Conservation (phyloP, 2,888 invertebrate species). For the Cheilosia soror region DNA sequence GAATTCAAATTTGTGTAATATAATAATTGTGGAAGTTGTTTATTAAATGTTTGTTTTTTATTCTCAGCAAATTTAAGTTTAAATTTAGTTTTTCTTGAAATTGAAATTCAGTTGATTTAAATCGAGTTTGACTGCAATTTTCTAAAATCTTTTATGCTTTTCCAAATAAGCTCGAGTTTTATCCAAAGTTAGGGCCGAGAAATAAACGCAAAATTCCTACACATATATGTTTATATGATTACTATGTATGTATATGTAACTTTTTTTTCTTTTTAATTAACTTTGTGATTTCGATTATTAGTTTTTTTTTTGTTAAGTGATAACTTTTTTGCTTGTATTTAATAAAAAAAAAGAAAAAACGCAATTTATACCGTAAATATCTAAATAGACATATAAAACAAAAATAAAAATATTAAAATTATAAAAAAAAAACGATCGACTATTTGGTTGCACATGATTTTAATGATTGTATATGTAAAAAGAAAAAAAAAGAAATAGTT, state of each 20-base stretch:
- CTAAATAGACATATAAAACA: background rate
- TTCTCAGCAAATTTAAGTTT: constrained; percentile 22
- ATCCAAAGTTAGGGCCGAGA: constrained; percentile 39
- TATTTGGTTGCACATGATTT: constrained; percentile 60
- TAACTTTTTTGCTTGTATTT: constrained; percentile 23
- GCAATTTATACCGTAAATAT: constrained; percentile 1
- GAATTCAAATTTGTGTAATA: constrained; percentile 47
- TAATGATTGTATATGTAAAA: constrained; percentile 32
- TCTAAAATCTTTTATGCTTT: too few relatives aligned
- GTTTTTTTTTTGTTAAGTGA: constrained; percentile 25
- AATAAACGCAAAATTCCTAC: constrained; percentile 64
- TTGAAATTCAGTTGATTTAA: too few relatives aligned
- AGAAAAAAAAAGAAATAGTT: constrained; percentile 40
- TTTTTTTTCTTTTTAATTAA: constrained; percentile 24
- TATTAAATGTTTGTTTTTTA: constrained; percentile 35
- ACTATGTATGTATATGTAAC: constrained; percentile 22
- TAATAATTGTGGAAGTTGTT: constrained; percentile 4
- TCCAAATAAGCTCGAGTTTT: background rate
- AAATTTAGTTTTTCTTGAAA: background rate
- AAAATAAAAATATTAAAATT: background rate
- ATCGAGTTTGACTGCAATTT: too few relatives aligned
- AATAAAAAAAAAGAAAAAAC: constrained; percentile 11
- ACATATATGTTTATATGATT: constrained; percentile 36
- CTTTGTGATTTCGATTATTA: constrained; percentile 51
- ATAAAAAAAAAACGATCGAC: constrained; percentile 36